Evolutionary conservation across 2,888 invertebrate genomes (phyloP).

Genomic region (Antheraea yamamai): DNA sequence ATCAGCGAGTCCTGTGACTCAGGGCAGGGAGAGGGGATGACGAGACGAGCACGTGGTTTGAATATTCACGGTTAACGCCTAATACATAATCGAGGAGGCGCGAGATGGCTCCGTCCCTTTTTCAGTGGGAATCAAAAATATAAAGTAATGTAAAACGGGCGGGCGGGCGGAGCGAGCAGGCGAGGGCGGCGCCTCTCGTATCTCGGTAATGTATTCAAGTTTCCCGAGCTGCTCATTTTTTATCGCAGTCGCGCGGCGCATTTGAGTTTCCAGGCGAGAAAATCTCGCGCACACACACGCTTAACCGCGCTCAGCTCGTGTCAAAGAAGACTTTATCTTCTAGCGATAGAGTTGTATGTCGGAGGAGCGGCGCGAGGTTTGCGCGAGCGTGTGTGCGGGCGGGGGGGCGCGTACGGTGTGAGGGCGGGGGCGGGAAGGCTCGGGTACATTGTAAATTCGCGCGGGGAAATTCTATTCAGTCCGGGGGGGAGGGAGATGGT

Average conservation of each 20-base stretch:
- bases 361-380: neutral
- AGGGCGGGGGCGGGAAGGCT: conserved; percentile 46
- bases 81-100: conserved; percentile 62
- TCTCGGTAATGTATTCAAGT: conserved; percentile 77
- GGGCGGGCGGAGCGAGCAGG: conserved; percentile 38
- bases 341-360: neutral
- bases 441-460: conserved; percentile 74
- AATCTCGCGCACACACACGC: conserved; percentile 70
- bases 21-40: conserved; percentile 18
- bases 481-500: conserved; percentile 37
- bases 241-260: conserved; percentile 81
- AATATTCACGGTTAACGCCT: conserved; percentile 26
- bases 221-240: conserved; percentile 78
- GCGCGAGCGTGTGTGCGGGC: neutral
- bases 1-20: neutral
- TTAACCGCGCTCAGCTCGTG: conserved; percentile 10
- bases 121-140: conserved; percentile 65
- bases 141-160: conserved; percentile 58
- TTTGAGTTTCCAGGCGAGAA: conserved; percentile 82
- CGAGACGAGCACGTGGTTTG: conserved; percentile 17
- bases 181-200: conserved; percentile 53
- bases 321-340: neutral
- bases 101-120: conserved; percentile 58
- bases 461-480: conserved; percentile 45
- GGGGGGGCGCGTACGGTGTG: conserved; percentile 30